Conservation (phyloP, 2,113 vertebrate species). For the Chroicocephalus ridibundus region DNA sequence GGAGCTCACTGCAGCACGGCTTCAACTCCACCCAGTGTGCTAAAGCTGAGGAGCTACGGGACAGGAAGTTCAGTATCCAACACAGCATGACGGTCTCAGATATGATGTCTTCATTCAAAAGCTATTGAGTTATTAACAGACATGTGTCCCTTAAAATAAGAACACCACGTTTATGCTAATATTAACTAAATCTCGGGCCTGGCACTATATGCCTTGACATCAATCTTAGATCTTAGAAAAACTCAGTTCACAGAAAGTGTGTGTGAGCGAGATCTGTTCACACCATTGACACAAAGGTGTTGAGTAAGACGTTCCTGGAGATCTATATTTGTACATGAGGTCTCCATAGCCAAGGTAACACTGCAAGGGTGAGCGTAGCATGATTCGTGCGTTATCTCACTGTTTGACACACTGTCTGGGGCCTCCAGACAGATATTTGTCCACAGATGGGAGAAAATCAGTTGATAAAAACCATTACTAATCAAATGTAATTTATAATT, state of each 20-base stretch:
- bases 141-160: background rate
- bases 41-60: background rate
- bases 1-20: background rate
- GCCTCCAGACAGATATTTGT: background rate
- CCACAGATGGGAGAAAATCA: background rate
- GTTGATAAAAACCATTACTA: background rate
- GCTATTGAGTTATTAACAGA: background rate
- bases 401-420: background rate
- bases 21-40: background rate
- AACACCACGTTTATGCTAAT: rapidly evolving
- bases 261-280: background rate
- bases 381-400: background rate
- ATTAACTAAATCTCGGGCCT: background rate
- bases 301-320: background rate
- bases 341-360: background rate
- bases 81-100: background rate
- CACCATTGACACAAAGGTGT: background rate
- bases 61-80: background rate
- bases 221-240: background rate
- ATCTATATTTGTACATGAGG: background rate
- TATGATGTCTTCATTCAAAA: background rate
- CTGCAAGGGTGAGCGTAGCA: background rate
- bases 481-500: background rate
- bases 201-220: background rate
- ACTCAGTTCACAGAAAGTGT: rapidly evolving